Conservation (phyloP, 2,797 vertebrate genomes). For the Staurois parvus region DNA sequence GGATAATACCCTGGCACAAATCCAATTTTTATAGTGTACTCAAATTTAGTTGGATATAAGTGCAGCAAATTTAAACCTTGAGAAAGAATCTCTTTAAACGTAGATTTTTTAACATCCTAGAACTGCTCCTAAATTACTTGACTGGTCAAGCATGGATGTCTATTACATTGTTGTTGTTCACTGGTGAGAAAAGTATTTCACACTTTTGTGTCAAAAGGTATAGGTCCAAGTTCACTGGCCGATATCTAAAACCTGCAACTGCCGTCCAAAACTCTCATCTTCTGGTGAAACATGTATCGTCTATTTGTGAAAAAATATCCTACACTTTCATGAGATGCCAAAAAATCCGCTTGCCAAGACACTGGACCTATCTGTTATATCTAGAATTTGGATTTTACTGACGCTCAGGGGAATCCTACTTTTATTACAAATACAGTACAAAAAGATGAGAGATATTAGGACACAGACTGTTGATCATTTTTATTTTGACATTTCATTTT, state of each 20-base stretch:
- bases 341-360: conserved; percentile 44
- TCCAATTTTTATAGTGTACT: no score
- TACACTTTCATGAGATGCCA: conserved; percentile 18
- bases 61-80: no score
- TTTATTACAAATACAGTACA: not conserved
- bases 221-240: conserved; percentile 2
- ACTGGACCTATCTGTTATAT: not conserved
- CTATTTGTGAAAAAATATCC: conserved; percentile 1
- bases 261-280: conserved; percentile 19
- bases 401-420: not conserved
- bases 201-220: conserved; percentile 28
- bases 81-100: no score
- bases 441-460: not conserved
- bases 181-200: conserved; percentile 39
- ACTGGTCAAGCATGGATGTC: not conserved
- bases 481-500: not conserved
- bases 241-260: conserved; percentile 33
- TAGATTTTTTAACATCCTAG: no score
- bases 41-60: no score
- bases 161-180: conserved; percentile 5
- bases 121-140: no score
- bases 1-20: no score
- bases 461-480: no score
- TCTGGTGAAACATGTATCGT: conserved; percentile 41
- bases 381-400: not conserved